Conservation (phyloP, 2,888 invertebrate genomes). For the Ectobius pallidus region DNA sequence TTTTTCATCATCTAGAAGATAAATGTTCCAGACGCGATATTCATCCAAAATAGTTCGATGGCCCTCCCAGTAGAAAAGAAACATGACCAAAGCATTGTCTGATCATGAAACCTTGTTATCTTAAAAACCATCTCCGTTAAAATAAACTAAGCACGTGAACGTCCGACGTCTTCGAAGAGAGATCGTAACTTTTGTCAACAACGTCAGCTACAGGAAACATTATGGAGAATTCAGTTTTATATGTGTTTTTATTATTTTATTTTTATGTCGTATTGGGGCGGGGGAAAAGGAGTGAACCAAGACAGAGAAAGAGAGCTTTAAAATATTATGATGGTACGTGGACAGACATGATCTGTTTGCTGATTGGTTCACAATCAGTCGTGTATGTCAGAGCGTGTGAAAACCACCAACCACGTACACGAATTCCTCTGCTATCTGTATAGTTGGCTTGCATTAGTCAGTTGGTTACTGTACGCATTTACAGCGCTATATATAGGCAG, state of each 20-base stretch:
- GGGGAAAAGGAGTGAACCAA: background rate
- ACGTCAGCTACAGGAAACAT: background rate
- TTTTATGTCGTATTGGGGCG: background rate
- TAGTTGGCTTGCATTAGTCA: background rate
- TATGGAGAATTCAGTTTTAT: background rate
- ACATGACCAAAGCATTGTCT: too few species aligned
- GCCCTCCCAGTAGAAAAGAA: too few species aligned
- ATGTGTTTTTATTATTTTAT: background rate
- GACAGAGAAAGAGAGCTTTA: background rate
- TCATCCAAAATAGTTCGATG: too few species aligned
- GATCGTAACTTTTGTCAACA: too few species aligned
- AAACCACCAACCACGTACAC: constrained; percentile 21
- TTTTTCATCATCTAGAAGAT: too few species aligned
- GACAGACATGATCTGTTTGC: constrained; percentile 1
- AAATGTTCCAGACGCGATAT: too few species aligned
- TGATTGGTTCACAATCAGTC: constrained; percentile 10
- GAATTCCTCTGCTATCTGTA: constrained; percentile 7
- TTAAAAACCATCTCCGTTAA: too few species aligned
- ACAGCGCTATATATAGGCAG: constrained; percentile 6
- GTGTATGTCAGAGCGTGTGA: constrained; percentile 15
- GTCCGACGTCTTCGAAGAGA: too few species aligned
- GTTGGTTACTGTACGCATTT: background rate
- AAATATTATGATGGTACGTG: constrained; percentile 5
- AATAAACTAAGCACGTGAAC: too few species aligned
- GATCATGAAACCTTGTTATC: too few species aligned